Percentiles rank a stretch among this genome's conserved stretches.
These are phyloP conservation scores for Myotis myotis DNA, from an alignment of 2,797 vertebrate genomes.

Conservation along the genomic window DNA sequence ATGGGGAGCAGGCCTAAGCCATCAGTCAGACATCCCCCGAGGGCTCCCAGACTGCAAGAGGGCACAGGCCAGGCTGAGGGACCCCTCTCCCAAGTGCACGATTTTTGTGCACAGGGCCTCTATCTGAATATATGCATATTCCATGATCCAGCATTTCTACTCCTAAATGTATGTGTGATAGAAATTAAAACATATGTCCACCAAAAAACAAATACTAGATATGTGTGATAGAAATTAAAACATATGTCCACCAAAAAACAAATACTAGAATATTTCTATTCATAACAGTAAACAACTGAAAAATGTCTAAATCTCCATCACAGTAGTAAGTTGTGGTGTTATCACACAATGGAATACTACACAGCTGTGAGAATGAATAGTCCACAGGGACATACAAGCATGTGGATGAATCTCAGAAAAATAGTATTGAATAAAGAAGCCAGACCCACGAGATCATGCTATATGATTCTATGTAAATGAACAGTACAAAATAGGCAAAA, in stretches of 20 bases:
- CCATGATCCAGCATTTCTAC: not conserved
- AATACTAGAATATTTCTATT: not conserved
- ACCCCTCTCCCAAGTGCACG: no score
- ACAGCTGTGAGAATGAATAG: not conserved
- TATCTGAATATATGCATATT: not conserved
- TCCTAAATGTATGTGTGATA: not conserved
- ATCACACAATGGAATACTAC: not conserved
- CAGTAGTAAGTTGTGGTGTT: not conserved
- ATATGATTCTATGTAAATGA: not conserved
- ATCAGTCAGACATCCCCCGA: no score
- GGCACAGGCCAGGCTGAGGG: no score
- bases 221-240: not conserved
- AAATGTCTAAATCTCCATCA: not conserved
- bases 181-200: not conserved
- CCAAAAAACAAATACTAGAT: no score
- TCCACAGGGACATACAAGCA: not conserved
- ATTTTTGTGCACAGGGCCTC: no score
- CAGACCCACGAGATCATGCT: not conserved
- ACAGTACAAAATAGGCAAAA: not conserved
- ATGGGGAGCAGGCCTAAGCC: no score
- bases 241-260: not conserved
- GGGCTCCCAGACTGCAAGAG: no score
- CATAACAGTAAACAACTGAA: not conserved
- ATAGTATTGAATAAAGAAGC: not conserved
- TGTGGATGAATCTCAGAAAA: not conserved